Conservation (phyloP, 2,797 vertebrate genomes). For the Malurus leucopterus region DNA sequence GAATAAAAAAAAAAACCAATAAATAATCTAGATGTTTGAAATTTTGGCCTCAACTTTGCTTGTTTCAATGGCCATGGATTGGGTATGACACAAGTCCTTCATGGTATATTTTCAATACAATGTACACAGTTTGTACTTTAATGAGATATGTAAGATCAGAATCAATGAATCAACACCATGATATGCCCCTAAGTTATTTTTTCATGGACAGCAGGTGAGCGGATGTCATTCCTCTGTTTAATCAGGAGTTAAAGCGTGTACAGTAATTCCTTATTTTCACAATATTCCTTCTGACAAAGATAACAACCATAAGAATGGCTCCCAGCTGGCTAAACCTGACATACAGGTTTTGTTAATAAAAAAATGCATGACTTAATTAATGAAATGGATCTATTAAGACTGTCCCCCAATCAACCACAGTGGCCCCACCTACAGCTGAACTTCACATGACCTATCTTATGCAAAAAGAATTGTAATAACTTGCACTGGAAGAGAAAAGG, state of each 20-base stretch:
- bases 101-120: conserved; percentile 23
- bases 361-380: conserved; percentile 80
- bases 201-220: conserved; percentile 45
- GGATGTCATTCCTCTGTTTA: conserved; percentile 69
- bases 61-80: background rate
- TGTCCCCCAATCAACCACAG: conserved; percentile 70
- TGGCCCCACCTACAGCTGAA: conserved; percentile 78
- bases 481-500: conserved; percentile 70
- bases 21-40: background rate
- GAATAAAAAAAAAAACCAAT: background rate
- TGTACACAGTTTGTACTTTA: conserved; percentile 32
- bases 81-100: conserved; percentile 29
- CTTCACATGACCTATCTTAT: conserved; percentile 76
- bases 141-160: conserved; percentile 42
- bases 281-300: conserved; percentile 80
- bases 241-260: conserved; percentile 74
- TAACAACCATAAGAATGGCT: conserved; percentile 74
- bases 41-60: conserved; percentile 39
- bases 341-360: conserved; percentile 79
- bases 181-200: conserved; percentile 69
- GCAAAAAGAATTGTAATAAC: conserved; percentile 77
- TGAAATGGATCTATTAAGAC: conserved; percentile 79
- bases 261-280: conserved; percentile 77
- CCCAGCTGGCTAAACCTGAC: conserved; percentile 76
- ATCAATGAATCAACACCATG: conserved; percentile 42